Evolutionary conservation across 2,888 invertebrate genomes (phyloP).

Genomic region (Portevinia maculata): DNA sequence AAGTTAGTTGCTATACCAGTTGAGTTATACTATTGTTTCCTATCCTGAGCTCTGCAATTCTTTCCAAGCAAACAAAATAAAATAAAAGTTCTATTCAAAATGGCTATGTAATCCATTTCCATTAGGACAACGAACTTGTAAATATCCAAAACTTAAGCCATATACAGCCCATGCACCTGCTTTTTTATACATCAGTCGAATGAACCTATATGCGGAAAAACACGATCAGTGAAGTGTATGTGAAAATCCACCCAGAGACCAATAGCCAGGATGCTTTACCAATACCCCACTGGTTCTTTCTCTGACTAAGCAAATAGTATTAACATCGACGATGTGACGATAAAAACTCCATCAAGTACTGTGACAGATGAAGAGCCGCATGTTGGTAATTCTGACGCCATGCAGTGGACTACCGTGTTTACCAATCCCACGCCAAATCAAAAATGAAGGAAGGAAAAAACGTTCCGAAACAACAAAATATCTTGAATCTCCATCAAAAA

Average conservation of each 20-base stretch:
- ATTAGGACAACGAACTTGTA: slow-evolving; percentile 8
- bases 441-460: slow-evolving; percentile 25
- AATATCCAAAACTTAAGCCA: slow-evolving; percentile 21
- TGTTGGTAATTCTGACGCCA: slow-evolving; percentile 61
- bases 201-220: neutral
- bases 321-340: neutral
- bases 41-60: too few relatives aligned
- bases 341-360: slow-evolving; percentile 24
- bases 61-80: too few relatives aligned
- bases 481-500: slow-evolving; percentile 61
- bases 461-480: slow-evolving; percentile 55
- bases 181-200: slow-evolving; percentile 11
- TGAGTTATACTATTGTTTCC: too few relatives aligned
- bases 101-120: neutral
- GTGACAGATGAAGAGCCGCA: slow-evolving; percentile 45
- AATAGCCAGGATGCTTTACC: slow-evolving; percentile 16
- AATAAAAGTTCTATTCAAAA: neutral
- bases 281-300: neutral
- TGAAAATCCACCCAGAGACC: slow-evolving; percentile 48
- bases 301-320: slow-evolving; percentile 22
- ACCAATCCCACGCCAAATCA: slow-evolving; percentile 68
- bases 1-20: too few relatives aligned
- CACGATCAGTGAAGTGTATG: slow-evolving; percentile 29
- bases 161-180: slow-evolving; percentile 29
- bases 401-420: slow-evolving; percentile 53